Percentiles rank a stretch among this genome's conserved stretches.
phyloP scores from a whole-genome alignment of 2,888 invertebrate genomes.

The Caenorhabditis sp. region DNA sequence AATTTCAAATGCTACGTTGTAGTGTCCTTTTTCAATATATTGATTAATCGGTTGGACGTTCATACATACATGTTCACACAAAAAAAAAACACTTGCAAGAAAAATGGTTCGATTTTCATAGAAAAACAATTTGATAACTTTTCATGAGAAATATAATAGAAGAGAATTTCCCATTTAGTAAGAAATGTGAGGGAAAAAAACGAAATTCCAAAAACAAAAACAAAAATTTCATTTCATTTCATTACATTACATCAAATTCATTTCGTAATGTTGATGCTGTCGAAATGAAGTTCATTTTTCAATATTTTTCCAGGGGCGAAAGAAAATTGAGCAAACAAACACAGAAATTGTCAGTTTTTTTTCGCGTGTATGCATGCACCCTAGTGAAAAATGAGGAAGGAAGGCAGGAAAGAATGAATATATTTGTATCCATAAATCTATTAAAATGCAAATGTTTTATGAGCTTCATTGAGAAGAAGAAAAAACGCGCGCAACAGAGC shows the following conservation, averaged over 20 bases:
- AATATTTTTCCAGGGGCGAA: not conserved
- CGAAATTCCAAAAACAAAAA: slow-evolving; percentile 5
- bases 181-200: not conserved
- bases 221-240: slow-evolving; percentile 4
- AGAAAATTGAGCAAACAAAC: slow-evolving; percentile 10
- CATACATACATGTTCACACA: no score
- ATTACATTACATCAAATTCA: slow-evolving; percentile 6
- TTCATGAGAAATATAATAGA: slow-evolving; percentile 13
- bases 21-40: not conserved
- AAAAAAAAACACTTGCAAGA: not conserved
- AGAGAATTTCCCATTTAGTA: not conserved
- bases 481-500: slow-evolving; percentile 8
- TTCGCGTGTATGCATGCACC: slow-evolving; percentile 10
- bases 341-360: slow-evolving; percentile 7
- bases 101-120: slow-evolving; percentile 3
- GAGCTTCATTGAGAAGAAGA: not conserved
- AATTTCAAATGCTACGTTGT: not conserved
- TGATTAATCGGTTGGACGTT: no score
- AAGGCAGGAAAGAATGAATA: slow-evolving; percentile 8
- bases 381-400: slow-evolving; percentile 8
- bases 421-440: slow-evolving; percentile 9
- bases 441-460: slow-evolving; percentile 23
- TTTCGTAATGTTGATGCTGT: slow-evolving; percentile 1
- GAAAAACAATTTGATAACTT: slow-evolving; percentile 28
- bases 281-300: slow-evolving; percentile 14